Base-by-base conservation (phyloP, 2,888 invertebrate species). In the Zonitis immaculata region DNA sequence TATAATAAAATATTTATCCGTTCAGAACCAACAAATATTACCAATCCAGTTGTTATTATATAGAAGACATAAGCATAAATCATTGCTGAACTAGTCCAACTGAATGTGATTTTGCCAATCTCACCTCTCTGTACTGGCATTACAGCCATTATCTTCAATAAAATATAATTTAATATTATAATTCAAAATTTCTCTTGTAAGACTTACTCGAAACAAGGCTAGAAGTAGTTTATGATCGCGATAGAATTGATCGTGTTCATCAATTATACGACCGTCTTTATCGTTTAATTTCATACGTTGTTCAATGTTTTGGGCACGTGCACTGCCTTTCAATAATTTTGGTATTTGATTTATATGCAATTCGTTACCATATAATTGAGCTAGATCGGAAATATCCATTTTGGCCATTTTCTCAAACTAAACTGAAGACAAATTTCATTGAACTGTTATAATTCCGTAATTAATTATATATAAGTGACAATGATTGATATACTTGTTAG, bases 61-160 rank as follows among this genome's bases (percentile, higher is more conserved):
- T 85, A 86, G 68, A 86, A 85, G 54, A 79, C 78, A 44, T 85
- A 78, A 1, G 86, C 85, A 68, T 86, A 86, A 12, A 81, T 76
- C n/a, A 83, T 83, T 3, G 85, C 83, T 9, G 73, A 68, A 1
- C 85, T 85, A 44, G 69, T 76, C 85, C 85, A 86, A 55, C 81
- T 80, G 65, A 86, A 86, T 0, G 84, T 84, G 46, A 86, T 82
- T 51, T 76, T 78, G 11, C 77, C 76, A 43, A 71, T 70, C 63
- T 69, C 56, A 6, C 70, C 71, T 43, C 77, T 61, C 59, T 74
- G 69, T 6, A 77, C 81, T 1, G 86, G 86, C 85, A 86, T 86
- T 1, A 85, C 85, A 0, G 82, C 86, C 35, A 86, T 73, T 0
- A 79, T 81, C 67, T 55, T 46, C 16, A 27, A 22, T 0, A 42